Evolutionary conservation across 2,113 vertebrate genomes (phyloP).

Genomic region (Xiphophorus maculatus): DNA sequence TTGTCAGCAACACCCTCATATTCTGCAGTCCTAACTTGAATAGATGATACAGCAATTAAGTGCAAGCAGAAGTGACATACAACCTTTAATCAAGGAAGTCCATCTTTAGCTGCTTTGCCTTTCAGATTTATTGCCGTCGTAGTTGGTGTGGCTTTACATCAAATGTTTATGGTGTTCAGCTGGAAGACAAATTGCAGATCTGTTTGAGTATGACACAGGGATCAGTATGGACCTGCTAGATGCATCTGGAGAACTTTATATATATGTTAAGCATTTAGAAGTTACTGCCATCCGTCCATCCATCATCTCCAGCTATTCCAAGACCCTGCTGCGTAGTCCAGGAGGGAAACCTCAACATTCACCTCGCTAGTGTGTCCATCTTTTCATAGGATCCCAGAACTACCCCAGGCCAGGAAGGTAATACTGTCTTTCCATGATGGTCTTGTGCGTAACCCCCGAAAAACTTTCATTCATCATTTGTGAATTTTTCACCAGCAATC

Average conservation of each 20-base stretch:
- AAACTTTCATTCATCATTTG: background rate
- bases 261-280: background rate
- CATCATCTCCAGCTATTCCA: background rate
- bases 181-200: background rate
- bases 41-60: constrained; percentile 15
- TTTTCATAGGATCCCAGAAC: background rate
- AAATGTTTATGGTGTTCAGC: background rate
- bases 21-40: constrained; percentile 21
- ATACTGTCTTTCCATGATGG: too few relatives aligned
- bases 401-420: too few relatives aligned
- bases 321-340: background rate
- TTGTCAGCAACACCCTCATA: constrained; percentile 36
- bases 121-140: background rate
- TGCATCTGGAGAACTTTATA: too few relatives aligned
- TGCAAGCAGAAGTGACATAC: background rate
- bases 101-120: background rate
- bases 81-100: background rate
- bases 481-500: background rate
- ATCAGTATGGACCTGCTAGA: too few relatives aligned
- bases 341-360: background rate
- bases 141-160: background rate
- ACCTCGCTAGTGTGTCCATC: background rate
- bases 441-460: background rate
- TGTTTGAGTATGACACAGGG: background rate
- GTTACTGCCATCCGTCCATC: background rate